Evolutionary conservation across 2,888 invertebrate genomes (phyloP), one percentile per base, ranked within the genome.

Genomic region (Anarsia innoxiella): DNA sequence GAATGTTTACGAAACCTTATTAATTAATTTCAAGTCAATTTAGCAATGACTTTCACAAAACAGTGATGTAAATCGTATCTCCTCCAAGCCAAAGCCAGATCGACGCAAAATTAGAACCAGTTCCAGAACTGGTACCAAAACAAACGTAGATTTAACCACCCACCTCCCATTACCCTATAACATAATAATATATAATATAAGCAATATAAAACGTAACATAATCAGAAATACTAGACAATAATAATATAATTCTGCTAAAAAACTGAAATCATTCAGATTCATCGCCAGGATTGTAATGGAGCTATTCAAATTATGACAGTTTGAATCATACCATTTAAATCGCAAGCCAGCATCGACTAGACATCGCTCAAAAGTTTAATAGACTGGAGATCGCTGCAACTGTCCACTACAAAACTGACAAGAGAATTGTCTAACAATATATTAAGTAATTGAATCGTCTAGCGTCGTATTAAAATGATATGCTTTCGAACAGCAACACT

Each of bases 201-300:
- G 83, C 79, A 84, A 83, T 84, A 79, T 75, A 82, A 83, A 84
- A 84, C 84, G 71, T 83, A 83, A 84, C 83, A 83, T 76, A 83
- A 82, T 79, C 77, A 71, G 83, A 80, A 75, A 77, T 77, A 78
- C 77, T 82, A 80, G 75, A 80, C 72, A 74, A 72, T 82, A n/a
- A n/a, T n/a, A 78, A 76, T 79, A 84, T 77, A 82, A 82, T 83
- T 83, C 80, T 80, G 79, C 82, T 83, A 83, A 80, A 74, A 72
- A 80, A 84, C 76, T 74, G 79, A 80, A 82, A 77, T 76, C 70
- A 74, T 77, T 78, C 73, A 77, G 73, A 65, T 60, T 53, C 44
- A 54, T 66, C 54, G 67, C 57, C 69, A 66, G 61, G 46, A 49
- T 62, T 66, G 71, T 56, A 69, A 60, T 61, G 67, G 66, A 59